Evolutionary conservation across 2,888 invertebrate genomes (phyloP), one percentile per base, ranked within the genome.

Genomic region (Lymantria monacha): DNA sequence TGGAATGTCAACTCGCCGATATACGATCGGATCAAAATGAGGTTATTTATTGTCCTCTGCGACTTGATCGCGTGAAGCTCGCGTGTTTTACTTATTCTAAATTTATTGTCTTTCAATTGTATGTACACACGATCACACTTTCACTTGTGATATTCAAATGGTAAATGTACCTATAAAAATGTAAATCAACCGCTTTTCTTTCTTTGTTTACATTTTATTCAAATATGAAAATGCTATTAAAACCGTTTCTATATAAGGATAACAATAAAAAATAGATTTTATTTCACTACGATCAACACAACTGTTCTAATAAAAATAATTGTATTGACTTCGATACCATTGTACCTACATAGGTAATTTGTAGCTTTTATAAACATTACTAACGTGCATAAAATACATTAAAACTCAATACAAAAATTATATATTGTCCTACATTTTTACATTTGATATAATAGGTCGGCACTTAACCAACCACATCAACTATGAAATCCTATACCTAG

Each of bases 31-130:
- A 63, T 70, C 70, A 71, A 69, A 70, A 69, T 63, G 67, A 67
- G 62, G 67, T 74, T 73, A 74, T 74, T 72, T 74, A 74, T 74
- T 61, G 67, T 67, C 53, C 59, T 64, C 51, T 55, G 63, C 59
- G 64, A 67, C 42, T 66, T 64, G 60, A 61, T 66, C 59, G 72
- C 58, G 59, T 53, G 61, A 65, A 64, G 53, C 60, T 70, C 62
- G 59, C 59, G 65, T 63, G 60, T 63, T 62, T 57, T 54, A 65
- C 66, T 67, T 72, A 66, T 63, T 69, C 71, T 72, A 53, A 64
- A 69, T 72, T 67, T 66, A 70, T 71, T 70, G 64, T 72, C 59
- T 69, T 64, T 63, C 55, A 64, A 53, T 60, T 58, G 60, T 56
- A 48, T 46, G 40, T 51, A 48, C 51, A 49, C 48, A 53, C 44